A percentile compares a stretch with the other conserved stretches of the same genome.
These are phyloP conservation scores for Smittia aterrima DNA, from an alignment of 2,888 invertebrate genomes.

Conservation along the genomic window DNA sequence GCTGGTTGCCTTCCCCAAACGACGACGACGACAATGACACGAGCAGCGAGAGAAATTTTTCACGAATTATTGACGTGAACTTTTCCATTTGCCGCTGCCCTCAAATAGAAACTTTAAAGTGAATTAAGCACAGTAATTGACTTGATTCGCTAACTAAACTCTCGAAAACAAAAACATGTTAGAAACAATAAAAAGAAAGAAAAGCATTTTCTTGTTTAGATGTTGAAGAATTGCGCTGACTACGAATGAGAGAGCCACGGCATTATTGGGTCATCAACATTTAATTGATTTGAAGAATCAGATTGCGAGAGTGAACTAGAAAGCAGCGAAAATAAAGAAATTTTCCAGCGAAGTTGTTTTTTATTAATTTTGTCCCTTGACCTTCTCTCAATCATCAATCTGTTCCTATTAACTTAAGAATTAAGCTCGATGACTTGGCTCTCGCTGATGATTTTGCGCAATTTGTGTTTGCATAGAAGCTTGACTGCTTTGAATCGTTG, in stretches of 20 bases:
- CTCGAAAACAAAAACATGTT: neutral
- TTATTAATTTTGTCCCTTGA: neutral
- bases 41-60: neutral
- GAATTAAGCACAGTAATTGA: neutral
- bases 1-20: neutral
- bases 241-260: neutral
- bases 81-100: neutral
- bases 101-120: neutral
- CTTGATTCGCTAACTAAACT: neutral
- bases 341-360: neutral
- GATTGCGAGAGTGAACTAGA: neutral
- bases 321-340: neutral
- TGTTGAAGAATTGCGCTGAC: neutral
- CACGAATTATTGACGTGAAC: neutral
- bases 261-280: constrained; percentile 33
- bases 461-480: neutral
- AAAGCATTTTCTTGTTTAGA: neutral
- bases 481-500: neutral
- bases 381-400: neutral
- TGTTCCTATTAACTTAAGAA: neutral
- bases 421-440: too few relatives aligned
- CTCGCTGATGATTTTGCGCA: too few relatives aligned
- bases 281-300: constrained; percentile 36
- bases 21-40: neutral
- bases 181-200: neutral